phyloP scores from a whole-genome alignment of 2,888 invertebrate genomes.

The Bruchidius siliquastri region DNA sequence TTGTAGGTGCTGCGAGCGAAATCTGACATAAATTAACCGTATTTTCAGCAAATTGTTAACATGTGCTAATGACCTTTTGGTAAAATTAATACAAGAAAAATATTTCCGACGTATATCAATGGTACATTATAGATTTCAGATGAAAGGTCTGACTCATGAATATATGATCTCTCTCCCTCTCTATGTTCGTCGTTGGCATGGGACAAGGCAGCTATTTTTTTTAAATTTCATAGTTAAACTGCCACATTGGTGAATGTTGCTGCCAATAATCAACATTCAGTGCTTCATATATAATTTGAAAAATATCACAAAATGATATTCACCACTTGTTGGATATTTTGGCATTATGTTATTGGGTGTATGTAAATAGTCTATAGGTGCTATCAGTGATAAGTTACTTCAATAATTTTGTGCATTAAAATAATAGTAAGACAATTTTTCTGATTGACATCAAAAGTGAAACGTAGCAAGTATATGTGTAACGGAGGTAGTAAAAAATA shows the following conservation, averaged over 20 bases:
- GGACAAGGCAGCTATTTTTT: not conserved
- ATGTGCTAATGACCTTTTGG: no score
- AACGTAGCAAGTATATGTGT: not conserved
- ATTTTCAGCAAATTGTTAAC: no score
- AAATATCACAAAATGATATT: not conserved
- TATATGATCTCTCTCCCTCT: no score
- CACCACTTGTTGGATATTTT: conserved; percentile 17
- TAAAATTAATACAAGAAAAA: no score
- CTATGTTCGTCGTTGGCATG: not conserved
- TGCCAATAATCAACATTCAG: not conserved
- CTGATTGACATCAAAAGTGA: not conserved
- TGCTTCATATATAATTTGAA: not conserved
- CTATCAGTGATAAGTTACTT: conserved; percentile 13
- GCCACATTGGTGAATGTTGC: not conserved
- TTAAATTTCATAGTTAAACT: not conserved
- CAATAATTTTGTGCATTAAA: not conserved
- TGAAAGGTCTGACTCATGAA: no score
- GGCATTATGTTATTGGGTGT: conserved; percentile 6
- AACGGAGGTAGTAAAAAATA: not conserved
- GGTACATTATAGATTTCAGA: no score
- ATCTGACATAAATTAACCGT: no score
- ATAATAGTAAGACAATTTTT: not conserved
- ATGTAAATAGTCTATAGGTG: conserved; percentile 34
- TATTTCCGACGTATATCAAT: no score
- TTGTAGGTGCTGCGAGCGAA: no score